These are phyloP conservation scores for Edolisoma coerulescens DNA, from an alignment of 2,113 vertebrate species.

Conservation along the genomic window DNA sequence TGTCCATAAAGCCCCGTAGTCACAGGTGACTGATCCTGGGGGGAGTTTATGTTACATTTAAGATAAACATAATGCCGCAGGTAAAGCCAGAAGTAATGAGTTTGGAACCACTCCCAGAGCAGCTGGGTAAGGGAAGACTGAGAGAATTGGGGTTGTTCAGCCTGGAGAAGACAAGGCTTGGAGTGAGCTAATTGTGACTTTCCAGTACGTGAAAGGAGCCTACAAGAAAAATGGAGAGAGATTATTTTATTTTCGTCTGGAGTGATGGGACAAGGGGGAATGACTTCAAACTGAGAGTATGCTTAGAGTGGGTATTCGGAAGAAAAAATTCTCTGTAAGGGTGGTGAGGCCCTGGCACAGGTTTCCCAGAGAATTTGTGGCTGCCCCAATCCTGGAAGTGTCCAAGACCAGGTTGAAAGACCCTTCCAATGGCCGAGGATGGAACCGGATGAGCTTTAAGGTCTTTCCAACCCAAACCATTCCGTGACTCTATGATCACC, in stretches of 20 bases:
- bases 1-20: conserved; percentile 17
- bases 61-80: neutral
- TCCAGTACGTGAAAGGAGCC: fast-evolving
- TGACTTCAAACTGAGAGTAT: neutral
- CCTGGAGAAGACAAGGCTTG: neutral
- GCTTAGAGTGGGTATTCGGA: neutral
- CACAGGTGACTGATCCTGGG: conserved; percentile 18
- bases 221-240: neutral
- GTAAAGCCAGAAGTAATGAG: neutral
- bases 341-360: neutral
- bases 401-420: neutral
- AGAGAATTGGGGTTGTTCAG: neutral
- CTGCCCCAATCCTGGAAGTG: neutral
- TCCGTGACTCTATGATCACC: fast-evolving
- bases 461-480: neutral
- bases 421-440: too few relatives aligned
- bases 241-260: neutral
- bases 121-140: neutral
- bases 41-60: conserved; percentile 35
- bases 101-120: neutral
- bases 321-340: neutral
- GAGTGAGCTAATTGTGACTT: neutral
- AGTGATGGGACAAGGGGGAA: neutral
- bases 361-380: neutral
- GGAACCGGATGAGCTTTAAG: neutral